These are phyloP conservation scores for Malthinus flaveolus DNA, from an alignment of 2,888 invertebrate genomes.

Conservation along the genomic window DNA sequence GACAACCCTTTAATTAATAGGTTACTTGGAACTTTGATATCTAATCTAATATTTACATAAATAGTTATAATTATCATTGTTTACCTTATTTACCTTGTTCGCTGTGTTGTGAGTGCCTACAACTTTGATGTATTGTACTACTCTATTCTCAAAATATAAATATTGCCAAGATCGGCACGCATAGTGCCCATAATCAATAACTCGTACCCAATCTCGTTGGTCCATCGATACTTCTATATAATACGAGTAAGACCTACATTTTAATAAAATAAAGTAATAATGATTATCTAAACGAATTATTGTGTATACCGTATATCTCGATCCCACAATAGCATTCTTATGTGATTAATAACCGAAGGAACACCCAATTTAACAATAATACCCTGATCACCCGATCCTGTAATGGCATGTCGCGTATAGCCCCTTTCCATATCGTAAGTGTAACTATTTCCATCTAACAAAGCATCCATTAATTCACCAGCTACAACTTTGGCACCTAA, in stretches of 20 bases:
- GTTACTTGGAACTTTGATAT: too few species aligned
- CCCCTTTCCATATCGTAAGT: conserved; percentile 93
- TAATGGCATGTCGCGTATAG: conserved; percentile 60
- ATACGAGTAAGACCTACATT: conserved; percentile 79
- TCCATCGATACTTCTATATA: conserved; percentile 94
- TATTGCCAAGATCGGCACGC: conserved; percentile 97
- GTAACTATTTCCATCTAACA: conserved; percentile 86
- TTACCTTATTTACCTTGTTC: conserved; percentile 68
- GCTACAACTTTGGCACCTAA: conserved; percentile 84
- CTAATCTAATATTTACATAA: background rate
- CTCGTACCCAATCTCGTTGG: conserved; percentile 91
- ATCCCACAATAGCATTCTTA: conserved; percentile 93
- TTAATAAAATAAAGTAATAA: background rate
- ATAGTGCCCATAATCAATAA: conserved; percentile 90
- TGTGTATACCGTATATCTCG: conserved; percentile 73
- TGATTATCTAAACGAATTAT: background rate
- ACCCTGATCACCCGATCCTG: conserved; percentile 66
- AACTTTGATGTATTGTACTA: conserved; percentile 81
- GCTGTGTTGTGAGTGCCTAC: conserved; percentile 95
- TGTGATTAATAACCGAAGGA: conserved; percentile 90
- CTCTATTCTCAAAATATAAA: conserved; percentile 87
- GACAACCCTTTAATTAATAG: too few species aligned
- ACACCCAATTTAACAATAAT: conserved; percentile 84
- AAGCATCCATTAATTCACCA: conserved; percentile 86
- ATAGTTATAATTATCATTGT: background rate